Base-by-base conservation (phyloP, 2,888 invertebrate species). In the Neoascia interrupta region DNA sequence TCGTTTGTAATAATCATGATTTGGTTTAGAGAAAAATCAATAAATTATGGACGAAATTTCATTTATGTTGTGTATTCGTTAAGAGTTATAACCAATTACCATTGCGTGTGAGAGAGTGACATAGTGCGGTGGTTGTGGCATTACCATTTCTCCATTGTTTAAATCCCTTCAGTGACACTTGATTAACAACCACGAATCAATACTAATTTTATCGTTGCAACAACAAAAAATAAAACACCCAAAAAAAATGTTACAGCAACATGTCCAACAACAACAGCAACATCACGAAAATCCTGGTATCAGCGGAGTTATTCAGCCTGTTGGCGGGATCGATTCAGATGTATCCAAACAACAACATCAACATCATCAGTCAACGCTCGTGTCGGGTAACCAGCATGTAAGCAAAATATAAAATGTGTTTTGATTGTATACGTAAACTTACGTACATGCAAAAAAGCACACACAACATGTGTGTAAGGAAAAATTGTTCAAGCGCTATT, bases 201-300 rank as follows among this genome's bases (percentile, higher is more conserved):
- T 36, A 53, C 2, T 37, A 36, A 21, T 13, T 54, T 54, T 37
- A 11, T 26, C 13, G 13, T 18, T n/a, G 3, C 21, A 28, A 47
- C 10, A 47, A 47, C 23, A 47, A 10, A 23, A 36, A 53, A 45
- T 11, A 34, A 76, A 41, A 6, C 51, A 61, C 53, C 36, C 28
- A 51, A 1, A 1, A 66, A 76, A 41, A 79, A 79, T 79, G 76
- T 79, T 79, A 79, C 76, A 79, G 76, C 76, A 79, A 72, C 76
- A 79, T 72, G 76, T 80, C 45, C 89, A 10, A 86, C 90, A 81
- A 45, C 76, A 76, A 18, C 68, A 76, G 37, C 81, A 81, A 45
- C 81, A 81, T 47, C 81, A 74, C 41, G 81, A 81, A 31, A 81
- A 79, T 64, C 58, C 76, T 47, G 73, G 69, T 37, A 66, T 76